phyloP scores from a whole-genome alignment of 37 sponge, comb jelly and placozoan species.

The Geodia barretti region DNA sequence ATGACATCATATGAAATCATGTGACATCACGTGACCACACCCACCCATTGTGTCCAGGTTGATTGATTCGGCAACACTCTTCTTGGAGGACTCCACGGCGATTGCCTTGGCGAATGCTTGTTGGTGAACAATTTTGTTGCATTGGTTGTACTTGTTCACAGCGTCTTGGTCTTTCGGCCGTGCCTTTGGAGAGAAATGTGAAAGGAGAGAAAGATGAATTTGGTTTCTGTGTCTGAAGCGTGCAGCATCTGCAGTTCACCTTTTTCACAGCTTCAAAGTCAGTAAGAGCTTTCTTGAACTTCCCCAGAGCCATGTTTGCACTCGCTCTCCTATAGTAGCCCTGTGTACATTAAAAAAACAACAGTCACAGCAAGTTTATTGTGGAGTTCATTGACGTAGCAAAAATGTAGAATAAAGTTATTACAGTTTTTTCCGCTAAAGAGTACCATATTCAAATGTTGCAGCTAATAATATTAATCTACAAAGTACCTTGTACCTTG shows the following conservation, averaged over 20 bases:
- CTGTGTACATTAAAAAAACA: slow-evolving; percentile 15
- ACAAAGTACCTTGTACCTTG: slow-evolving; percentile 61
- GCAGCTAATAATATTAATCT: too few species aligned
- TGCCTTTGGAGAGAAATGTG: background rate
- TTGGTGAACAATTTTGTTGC: slow-evolving; percentile 89
- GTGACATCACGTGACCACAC: background rate
- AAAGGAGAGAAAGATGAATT: background rate
- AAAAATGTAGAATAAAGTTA: too few species aligned
- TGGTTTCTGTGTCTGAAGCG: background rate
- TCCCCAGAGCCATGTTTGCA: slow-evolving; percentile 98
- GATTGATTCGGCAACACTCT: slow-evolving; percentile 61
- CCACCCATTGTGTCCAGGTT: slow-evolving; percentile 64
- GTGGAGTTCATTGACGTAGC: too few species aligned
- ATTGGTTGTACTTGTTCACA: slow-evolving; percentile 73
- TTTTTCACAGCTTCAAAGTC: slow-evolving; percentile 92
- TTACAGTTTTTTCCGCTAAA: too few species aligned
- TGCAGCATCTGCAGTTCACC: slow-evolving; percentile 4
- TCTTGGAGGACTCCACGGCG: slow-evolving; percentile 75
- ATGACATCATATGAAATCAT: background rate
- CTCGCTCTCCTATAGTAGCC: slow-evolving; percentile 96
- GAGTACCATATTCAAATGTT: too few species aligned
- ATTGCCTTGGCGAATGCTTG: slow-evolving; percentile 93
- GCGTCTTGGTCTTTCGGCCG: slow-evolving; percentile 81
- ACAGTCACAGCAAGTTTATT: background rate
- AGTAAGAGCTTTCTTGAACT: slow-evolving; percentile 87